Evolutionary conservation across 2,113 vertebrate species (phyloP), one percentile per base, ranked within the genome.

Genomic region (Ageneiosus marmoratus): DNA sequence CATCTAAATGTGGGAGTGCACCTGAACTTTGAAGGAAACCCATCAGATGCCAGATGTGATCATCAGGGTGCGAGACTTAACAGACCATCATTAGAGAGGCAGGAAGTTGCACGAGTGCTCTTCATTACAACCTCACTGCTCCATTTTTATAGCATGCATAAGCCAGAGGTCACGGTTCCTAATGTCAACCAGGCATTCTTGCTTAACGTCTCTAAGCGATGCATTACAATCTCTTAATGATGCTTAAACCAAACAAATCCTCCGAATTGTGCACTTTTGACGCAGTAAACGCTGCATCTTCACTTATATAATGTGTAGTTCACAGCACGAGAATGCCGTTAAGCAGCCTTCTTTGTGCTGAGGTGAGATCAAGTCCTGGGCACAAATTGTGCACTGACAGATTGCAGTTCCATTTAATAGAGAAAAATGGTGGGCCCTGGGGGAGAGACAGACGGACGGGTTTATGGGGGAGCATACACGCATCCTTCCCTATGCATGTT

Each of bases 371-470:
- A 62, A 56, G 67, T 78, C 70, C 44, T 79, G 63, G 79, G 41
- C 48, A 60, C 55, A 56, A 85, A 86, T 75, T 56, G 48, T 80
- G 79, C 79, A 32, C 51, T 78, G 74, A 73, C 85, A 83, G 87
- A 84, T 60, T 72, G 81, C 73, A 55, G 34, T 24, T 62, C 55
- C 20, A 7, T 70, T 83, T 83, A 80, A 83, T 85, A 55, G 67
- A 80, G 83, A 87, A 83, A 87, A 83, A 85, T 80, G 44, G 67
- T 29, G 53, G 76, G 27, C 55, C 67, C 20, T 58, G 77, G 73
- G 63, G 48, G 83, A 80, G 51, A 75, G 80, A 72, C 69, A 74
- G 81, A 69, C 20, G 70, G 81, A 69, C 37, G 75, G 65, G 34
- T 83, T 87, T 83, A 81, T 70, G 29, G 63, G 46, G 73, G 80